Base-by-base conservation (phyloP, 2,113 vertebrate species). In the Todiramphus chloris region DNA sequence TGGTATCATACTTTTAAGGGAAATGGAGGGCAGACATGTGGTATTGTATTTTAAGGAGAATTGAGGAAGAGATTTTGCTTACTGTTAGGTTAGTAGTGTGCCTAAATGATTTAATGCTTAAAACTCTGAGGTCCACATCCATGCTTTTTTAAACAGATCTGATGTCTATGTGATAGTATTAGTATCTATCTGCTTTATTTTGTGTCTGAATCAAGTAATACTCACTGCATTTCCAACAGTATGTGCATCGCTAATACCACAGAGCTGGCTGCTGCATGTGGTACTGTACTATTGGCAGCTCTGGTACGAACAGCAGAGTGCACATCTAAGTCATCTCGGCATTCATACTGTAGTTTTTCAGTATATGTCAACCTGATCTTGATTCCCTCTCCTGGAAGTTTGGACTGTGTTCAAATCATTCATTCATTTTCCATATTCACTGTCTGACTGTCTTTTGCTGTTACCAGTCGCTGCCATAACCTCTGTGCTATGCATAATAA, bases 401-500 rank as follows among this genome's bases (percentile, higher is more conserved):
- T 94, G 90, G 83, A 82, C 58, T 14, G 0, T 8, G 80, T 83
- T 95, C 74, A 92, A 79, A 77, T 89, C 73, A 59, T 41, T 92
- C 95, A 78, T 83, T 94, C 2, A 0, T 94, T 96, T 96, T 91
- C 91, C 84, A 81, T 46, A 46, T 80, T 94, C 60, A 5, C 72
- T 87, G 84, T 95, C 81, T 93, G 83, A 94, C 92, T 66, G 66
- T 48, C 58, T 89, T 93, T 94, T 93, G 92, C 94, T 93, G 83
- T 76, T 89, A 84, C 90, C 82, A 73, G 77, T 81, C 11, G 0
- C 92, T 95, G 80, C 69, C 75, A 76, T 79, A 96, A 96, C 86
- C 95, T 91, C 83, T 92, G 90, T 72, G 95, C 86, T 95, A 69
- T 68, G 90, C 90, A 96, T 96, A 94, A 96, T 90, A 95, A 96